These are phyloP conservation scores for Hedychridium roseum DNA, from an alignment of 2,888 invertebrate genomes.

Conservation along the genomic window DNA sequence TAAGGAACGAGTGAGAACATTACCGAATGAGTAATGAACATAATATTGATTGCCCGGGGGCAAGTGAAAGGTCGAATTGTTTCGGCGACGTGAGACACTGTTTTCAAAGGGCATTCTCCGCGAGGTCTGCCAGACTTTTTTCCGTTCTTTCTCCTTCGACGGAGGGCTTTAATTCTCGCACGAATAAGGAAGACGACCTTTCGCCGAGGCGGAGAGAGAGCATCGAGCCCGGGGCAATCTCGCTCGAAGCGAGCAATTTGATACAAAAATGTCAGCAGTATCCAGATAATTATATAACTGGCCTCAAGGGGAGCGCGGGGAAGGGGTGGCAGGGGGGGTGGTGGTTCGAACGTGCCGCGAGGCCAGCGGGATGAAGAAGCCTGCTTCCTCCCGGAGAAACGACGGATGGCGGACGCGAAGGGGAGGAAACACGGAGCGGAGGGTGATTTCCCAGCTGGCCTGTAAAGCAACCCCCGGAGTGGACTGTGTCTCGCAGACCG, in stretches of 20 bases:
- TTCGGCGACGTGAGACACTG: too few species aligned
- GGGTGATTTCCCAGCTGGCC: slow-evolving; percentile 68
- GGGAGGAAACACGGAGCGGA: slow-evolving; percentile 63
- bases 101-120: too few species aligned
- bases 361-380: slow-evolving; percentile 26
- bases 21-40: too few species aligned
- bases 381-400: slow-evolving; percentile 10
- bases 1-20: too few species aligned
- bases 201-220: slow-evolving; percentile 4
- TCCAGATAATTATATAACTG: slow-evolving; percentile 59
- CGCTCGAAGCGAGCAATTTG: slow-evolving; percentile 39
- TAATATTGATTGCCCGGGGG: too few species aligned
- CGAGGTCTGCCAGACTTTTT: too few species aligned
- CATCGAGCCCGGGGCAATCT: slow-evolving; percentile 22
- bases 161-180: too few species aligned
- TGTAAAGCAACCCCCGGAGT: slow-evolving; percentile 63
- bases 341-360: slow-evolving; percentile 21
- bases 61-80: too few species aligned
- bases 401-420: slow-evolving; percentile 41
- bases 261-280: slow-evolving; percentile 57
- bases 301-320: slow-evolving; percentile 46
- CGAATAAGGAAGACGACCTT: too few species aligned
- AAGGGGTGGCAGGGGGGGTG: slow-evolving; percentile 9
- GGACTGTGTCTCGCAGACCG: slow-evolving; percentile 45
- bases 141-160: too few species aligned